Evolutionary conservation across 2,888 invertebrate species (phyloP).

Genomic region (Calephelis perditalis): DNA sequence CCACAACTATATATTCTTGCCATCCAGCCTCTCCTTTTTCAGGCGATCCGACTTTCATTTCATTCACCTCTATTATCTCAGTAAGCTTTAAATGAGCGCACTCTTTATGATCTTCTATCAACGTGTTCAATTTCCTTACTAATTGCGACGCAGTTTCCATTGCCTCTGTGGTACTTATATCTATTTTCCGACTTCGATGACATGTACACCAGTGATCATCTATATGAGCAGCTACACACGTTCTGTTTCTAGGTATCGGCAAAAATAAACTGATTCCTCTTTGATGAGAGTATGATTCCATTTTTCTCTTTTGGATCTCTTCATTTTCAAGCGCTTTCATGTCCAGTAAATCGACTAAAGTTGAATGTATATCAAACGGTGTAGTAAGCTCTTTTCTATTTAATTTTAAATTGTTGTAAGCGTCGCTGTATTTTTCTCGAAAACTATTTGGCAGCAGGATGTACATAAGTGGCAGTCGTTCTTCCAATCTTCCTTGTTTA

Average conservation of each 20-base stretch:
- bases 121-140: constrained; percentile 79
- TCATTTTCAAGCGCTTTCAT: constrained; percentile 42
- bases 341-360: constrained; percentile 82
- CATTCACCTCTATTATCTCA: constrained; percentile 44
- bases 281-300: constrained; percentile 40
- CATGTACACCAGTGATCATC: constrained; percentile 92
- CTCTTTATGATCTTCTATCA: constrained; percentile 76
- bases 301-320: constrained; percentile 38
- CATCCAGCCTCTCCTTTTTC: constrained; percentile 38
- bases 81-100: constrained; percentile 80
- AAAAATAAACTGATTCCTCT: constrained; percentile 85
- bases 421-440: constrained; percentile 73
- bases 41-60: constrained; percentile 74
- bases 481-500: constrained; percentile 89
- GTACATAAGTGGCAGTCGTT: constrained; percentile 88
- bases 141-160: constrained; percentile 76
- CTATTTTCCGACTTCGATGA: constrained; percentile 75
- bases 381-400: constrained; percentile 84
- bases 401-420: constrained; percentile 77
- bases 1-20: constrained; percentile 77
- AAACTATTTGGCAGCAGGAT: constrained; percentile 85
- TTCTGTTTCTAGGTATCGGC: constrained; percentile 81
- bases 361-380: constrained; percentile 87
- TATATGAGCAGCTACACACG: constrained; percentile 85
- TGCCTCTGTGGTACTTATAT: constrained; percentile 67